Evolutionary conservation across 2,888 invertebrate species (phyloP), one percentile per base, ranked within the genome.

Genomic region (Thymelicus lineola): DNA sequence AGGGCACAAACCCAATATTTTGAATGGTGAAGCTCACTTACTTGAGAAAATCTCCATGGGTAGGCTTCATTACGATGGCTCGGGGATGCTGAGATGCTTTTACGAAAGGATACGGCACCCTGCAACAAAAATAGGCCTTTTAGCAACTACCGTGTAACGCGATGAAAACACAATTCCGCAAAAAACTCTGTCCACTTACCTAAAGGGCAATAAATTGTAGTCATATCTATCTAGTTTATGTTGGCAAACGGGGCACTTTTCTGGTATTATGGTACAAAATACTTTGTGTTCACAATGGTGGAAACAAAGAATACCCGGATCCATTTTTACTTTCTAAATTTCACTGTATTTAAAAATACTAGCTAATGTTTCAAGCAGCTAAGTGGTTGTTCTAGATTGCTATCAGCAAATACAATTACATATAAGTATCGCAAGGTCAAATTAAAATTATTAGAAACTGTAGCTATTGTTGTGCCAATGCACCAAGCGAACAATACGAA

Each of bases 221-320:
- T 95, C 95, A 75, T 93, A 93, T 87, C 92, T 88, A 79, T 93
- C 93, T 50, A 93, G 81, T 79, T 86, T 89, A 76, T 94, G 94
- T 76, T 95, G 93, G 89, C 98, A 98, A 77, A 96, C 94, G 69
- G 98, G 98, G 86, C 98, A 98, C 76, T 90, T 88, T 81, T 95
- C 95, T 61, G 98, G 98, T 82, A 98, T 94, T 76, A 94, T 90
- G 81, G 97, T 96, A 86, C 97, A 98, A 91, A 98, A 97, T 78
- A 98, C 95, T 92, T 96, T 96, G 75, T 96, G 95, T 71, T 95
- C 95, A 88, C 98, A 98, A 90, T 98, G 98, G 94, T 97, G 97
- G 91, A 98, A 97, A 94, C 98, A 98, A 86, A 98, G 95, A 85
- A 98, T 97, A 81, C 97, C 96, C 80, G 97, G 96, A 94, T 97